Evolutionary conservation across 2,113 vertebrate species (phyloP).

Genomic region (Trochalopteron elliotii): DNA sequence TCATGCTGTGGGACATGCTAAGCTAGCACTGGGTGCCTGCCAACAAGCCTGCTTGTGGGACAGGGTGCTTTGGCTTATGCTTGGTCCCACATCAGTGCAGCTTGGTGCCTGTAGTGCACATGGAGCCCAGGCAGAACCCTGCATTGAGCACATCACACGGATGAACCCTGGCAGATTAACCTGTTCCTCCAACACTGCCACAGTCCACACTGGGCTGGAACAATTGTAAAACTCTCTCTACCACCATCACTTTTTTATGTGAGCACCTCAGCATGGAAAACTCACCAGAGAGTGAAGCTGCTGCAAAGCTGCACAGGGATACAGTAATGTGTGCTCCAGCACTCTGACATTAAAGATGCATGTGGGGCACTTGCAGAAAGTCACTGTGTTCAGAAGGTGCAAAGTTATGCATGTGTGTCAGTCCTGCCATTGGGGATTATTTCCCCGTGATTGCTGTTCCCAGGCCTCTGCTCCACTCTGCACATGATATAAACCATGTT

Average conservation of each 20-base stretch:
- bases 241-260: background rate
- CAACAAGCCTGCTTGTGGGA: background rate
- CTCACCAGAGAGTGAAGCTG: background rate
- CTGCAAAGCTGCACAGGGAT: background rate
- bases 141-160: background rate
- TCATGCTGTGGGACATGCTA: background rate
- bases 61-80: background rate
- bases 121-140: background rate
- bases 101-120: rapidly evolving
- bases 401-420: background rate
- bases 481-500: constrained; percentile 61
- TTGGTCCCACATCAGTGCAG: background rate
- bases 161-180: background rate
- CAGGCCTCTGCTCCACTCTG: constrained; percentile 60
- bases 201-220: background rate
- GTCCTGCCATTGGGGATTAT: constrained; percentile 54
- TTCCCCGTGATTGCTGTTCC: constrained; percentile 58
- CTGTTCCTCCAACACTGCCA: background rate
- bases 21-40: background rate
- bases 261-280: background rate
- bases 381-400: background rate
- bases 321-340: background rate
- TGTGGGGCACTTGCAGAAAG: background rate
- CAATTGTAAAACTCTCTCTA: background rate
- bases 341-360: background rate